Base-by-base conservation (phyloP, 2,113 vertebrate genomes). In the Trichomycterus rosablanca region DNA sequence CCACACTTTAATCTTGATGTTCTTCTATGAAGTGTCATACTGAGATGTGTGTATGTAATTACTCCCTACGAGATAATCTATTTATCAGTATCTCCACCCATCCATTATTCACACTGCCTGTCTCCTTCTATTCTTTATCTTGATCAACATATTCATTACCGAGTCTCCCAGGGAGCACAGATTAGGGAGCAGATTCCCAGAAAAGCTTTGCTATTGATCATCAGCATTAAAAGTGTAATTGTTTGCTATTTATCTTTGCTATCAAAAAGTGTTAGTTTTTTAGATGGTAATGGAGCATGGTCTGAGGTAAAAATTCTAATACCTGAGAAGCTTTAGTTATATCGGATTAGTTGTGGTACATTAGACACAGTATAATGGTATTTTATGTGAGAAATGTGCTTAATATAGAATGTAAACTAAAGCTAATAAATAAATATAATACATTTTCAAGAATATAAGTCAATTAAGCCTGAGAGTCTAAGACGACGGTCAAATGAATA, bases 41-140 rank as follows among this genome's bases (percentile, higher is more conserved):
- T 61, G 37, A 56, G 57, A 11, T 62, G 57, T 49, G 43, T 43
- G 50, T 57, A 43, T 59, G 67, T 79, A 76, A 80, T 80, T 77
- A 75, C 76, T 79, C 66, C 73, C 59, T 61, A 50, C 8, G 52
- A 72, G 74, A 72, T 71, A 68, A 77, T 76, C 71, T 66, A 69
- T 83, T 79, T 71, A 74, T 72, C 73, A 56, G 50, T 50, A 69
- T 58, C 50, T 72, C 53, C 26, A 26, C 50, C 51, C 42, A 28
- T 69, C 49, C 45, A 58, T 67, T 69, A 40, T 16, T 37, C 34
- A 51, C 57, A 18, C 63, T 37, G 16, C 3, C 48, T n/a, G 12
- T 70, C 10, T 40, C 39, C 20, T 19, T 57, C 26, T 26, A 18
- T 68, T 68, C 56, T 53, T 66, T 30, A 34, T 62, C 58, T 50